phyloP scores from a whole-genome alignment of 2,888 invertebrate species.

The Drosophila ezoana region DNA sequence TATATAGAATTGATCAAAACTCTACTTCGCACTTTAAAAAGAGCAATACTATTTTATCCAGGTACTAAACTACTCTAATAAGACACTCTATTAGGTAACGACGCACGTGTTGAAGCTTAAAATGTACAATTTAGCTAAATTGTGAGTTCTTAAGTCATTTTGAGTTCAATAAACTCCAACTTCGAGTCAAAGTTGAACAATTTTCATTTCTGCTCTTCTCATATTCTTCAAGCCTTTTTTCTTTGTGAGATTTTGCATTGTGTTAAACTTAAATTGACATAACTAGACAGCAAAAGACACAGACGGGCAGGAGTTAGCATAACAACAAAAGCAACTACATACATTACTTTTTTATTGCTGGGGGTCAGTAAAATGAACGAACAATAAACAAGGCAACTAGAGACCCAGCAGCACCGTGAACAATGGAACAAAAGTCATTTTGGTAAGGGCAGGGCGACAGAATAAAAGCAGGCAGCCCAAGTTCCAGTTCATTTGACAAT shows the following conservation, averaged over 20 bases:
- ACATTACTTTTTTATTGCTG: slow-evolving; percentile 43
- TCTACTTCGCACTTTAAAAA: too few species aligned
- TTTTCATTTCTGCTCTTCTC: slow-evolving; percentile 66
- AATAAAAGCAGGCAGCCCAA: slow-evolving; percentile 24
- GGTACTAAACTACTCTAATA: slow-evolving; percentile 37
- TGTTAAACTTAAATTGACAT: slow-evolving; percentile 65
- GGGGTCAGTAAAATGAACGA: slow-evolving; percentile 68
- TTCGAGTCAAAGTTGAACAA: slow-evolving; percentile 51
- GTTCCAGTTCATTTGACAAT: slow-evolving; percentile 74
- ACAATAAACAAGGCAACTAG: slow-evolving; percentile 50
- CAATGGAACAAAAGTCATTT: slow-evolving; percentile 18
- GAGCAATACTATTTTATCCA: background rate
- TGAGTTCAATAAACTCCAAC: slow-evolving; percentile 68
- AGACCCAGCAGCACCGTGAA: slow-evolving; percentile 1
- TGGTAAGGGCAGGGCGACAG: background rate
- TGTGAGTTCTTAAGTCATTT: slow-evolving; percentile 31
- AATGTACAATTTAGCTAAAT: slow-evolving; percentile 20
- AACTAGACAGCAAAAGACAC: slow-evolving; percentile 48
- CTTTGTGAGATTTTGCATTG: slow-evolving; percentile 18
- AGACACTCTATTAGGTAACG: slow-evolving; percentile 49
- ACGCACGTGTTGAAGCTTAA: slow-evolving; percentile 25
- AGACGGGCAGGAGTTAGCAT: slow-evolving; percentile 43
- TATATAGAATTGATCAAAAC: background rate
- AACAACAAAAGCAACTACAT: slow-evolving; percentile 27
- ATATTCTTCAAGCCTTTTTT: slow-evolving; percentile 14